Percentiles rank a stretch among this genome's conserved stretches.
Conservation (phyloP, 2,797 vertebrate species). For the Sparus aurata region DNA sequence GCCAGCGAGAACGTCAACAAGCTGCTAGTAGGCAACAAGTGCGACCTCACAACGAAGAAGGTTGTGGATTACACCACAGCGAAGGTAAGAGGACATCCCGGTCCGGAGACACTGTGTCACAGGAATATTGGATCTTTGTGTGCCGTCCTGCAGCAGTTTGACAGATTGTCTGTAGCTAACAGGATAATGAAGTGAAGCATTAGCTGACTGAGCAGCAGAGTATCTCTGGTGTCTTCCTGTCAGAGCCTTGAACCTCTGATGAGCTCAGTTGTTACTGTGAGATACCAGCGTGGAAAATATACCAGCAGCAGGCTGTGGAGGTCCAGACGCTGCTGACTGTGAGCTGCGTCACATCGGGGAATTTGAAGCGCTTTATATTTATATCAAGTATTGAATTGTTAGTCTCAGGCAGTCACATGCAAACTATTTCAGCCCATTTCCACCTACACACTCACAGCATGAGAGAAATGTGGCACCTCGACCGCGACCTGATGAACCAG, state of each 20-base stretch:
- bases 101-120: neutral
- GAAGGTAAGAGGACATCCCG: conserved; percentile 83
- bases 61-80: conserved; percentile 98
- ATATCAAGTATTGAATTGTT: neutral
- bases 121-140: neutral
- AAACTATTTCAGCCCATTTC: neutral
- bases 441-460: neutral
- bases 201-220: neutral
- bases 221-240: neutral
- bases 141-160: neutral
- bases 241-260: neutral
- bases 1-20: conserved; percentile 99
- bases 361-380: neutral
- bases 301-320: no score
- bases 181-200: neutral
- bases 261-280: neutral
- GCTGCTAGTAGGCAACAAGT: conserved; percentile 97
- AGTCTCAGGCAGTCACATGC: neutral
- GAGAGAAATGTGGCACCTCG: neutral
- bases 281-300: neutral
- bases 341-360: neutral
- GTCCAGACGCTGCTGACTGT: neutral
- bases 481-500: neutral
- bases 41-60: conserved; percentile 97
- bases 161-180: neutral